Evolutionary conservation across 2,888 invertebrate species (phyloP).

Genomic region (Oscheius sp.): DNA sequence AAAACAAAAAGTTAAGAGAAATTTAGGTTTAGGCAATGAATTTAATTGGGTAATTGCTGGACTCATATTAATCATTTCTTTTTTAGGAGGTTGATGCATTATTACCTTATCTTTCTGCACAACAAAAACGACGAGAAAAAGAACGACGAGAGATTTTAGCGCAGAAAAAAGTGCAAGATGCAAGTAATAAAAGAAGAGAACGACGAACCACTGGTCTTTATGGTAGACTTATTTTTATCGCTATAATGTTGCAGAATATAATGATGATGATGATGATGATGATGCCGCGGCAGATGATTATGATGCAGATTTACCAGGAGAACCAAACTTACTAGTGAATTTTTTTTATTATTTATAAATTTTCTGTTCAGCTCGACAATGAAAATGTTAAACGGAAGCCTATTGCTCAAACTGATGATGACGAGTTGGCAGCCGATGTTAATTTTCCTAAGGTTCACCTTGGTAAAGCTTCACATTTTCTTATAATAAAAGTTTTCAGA

Average conservation of each 20-base stretch:
- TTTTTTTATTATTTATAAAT: not conserved
- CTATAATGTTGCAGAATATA: too few relatives aligned
- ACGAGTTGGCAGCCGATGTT: constrained; percentile 35
- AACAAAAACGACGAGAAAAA: constrained; percentile 6
- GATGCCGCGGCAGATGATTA: constrained; percentile 2
- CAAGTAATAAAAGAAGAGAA: not conserved
- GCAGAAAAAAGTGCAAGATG: not conserved
- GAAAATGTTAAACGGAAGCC: constrained; percentile 62
- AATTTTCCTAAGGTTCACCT: constrained; percentile 26
- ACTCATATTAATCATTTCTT: not conserved
- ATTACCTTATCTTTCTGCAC: not conserved
- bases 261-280: constrained; percentile 6
- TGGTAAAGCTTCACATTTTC: not conserved
- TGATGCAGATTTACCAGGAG: not conserved
- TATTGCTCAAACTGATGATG: constrained; percentile 69
- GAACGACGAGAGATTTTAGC: not conserved
- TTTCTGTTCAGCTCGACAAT: not conserved
- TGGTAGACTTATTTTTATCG: not conserved
- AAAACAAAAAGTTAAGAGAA: not conserved
- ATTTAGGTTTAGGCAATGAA: constrained; percentile 1
- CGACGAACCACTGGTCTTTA: not conserved
- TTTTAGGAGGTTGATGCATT: constrained; percentile 15
- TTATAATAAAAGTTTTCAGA: too few relatives aligned
- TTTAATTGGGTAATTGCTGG: constrained; percentile 1
- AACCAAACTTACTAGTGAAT: not conserved